These are phyloP conservation scores for Sebastes melanostomus DNA, from an alignment of 2,797 vertebrate species.

Conservation along the genomic window DNA sequence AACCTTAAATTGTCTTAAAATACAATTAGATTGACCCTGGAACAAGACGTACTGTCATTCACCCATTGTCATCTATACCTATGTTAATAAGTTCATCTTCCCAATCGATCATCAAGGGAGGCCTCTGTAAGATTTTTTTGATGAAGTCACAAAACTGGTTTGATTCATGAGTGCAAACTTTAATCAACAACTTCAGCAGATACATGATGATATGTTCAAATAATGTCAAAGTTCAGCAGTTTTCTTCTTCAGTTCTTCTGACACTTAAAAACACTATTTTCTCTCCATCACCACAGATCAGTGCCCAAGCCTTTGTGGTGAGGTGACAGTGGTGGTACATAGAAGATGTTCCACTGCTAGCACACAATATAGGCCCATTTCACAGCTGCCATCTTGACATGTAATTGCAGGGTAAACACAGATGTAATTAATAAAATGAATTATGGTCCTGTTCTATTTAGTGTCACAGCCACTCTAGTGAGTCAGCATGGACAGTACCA, in stretches of 20 bases:
- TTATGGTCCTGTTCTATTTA: too few species aligned
- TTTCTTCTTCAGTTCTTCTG: constrained; percentile 26
- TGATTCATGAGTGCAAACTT: constrained; percentile 77
- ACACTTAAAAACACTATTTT: constrained; percentile 5
- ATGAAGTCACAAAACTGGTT: not conserved
- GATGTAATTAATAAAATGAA: too few species aligned
- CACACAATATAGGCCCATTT: not conserved
- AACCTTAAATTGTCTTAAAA: too few species aligned
- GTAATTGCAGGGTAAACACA: too few species aligned
- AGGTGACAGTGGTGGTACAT: not conserved
- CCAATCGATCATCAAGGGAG: not conserved
- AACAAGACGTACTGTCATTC: too few species aligned
- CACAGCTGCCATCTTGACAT: too few species aligned
- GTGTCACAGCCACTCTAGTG: too few species aligned
- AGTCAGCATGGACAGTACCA: too few species aligned
- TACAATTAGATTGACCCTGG: too few species aligned
- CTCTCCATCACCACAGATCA: constrained; percentile 10
- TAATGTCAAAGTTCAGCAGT: constrained; percentile 53
- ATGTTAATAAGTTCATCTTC: not conserved
- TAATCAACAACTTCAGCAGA: constrained; percentile 75
- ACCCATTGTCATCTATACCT: not conserved
- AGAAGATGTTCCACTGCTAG: not conserved
- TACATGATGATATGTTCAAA: constrained; percentile 57
- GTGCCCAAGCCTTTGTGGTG: constrained; percentile 13
- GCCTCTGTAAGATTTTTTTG: not conserved